These are phyloP conservation scores for Eulemur coronatus DNA, from an alignment of 2,797 vertebrate genomes.

Conservation along the genomic window DNA sequence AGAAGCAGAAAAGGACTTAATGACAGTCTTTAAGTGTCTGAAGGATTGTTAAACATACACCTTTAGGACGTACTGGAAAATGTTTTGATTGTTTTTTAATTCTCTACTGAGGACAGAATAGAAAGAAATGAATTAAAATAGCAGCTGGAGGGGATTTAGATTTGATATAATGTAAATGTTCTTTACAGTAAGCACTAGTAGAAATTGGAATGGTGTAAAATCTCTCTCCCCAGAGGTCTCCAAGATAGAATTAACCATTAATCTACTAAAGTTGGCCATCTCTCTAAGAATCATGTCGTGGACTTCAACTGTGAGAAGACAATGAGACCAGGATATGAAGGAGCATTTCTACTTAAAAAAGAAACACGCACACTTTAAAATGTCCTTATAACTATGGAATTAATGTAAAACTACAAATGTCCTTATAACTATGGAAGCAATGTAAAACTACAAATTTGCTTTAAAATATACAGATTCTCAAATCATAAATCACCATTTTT, in stretches of 20 bases:
- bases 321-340: not conserved
- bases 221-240: not conserved
- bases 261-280: not conserved
- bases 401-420: not conserved
- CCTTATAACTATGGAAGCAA: not conserved
- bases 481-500: not conserved
- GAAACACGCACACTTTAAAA: not conserved
- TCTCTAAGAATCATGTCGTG: not conserved
- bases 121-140: conserved; percentile 30
- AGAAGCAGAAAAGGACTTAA: not conserved
- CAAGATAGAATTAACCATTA: not conserved
- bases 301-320: not conserved
- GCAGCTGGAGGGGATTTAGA: conserved; percentile 21
- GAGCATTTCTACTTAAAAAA: not conserved
- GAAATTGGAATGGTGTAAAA: not conserved
- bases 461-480: not conserved
- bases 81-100: conserved; percentile 8
- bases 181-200: not conserved
- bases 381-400: not conserved
- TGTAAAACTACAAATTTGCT: not conserved
- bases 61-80: not conserved
- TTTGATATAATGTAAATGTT: not conserved
- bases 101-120: conserved; percentile 25
- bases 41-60: not conserved
- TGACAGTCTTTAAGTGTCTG: not conserved